Percentiles rank a stretch among this genome's conserved stretches.
phyloP scores from a whole-genome alignment of 2,888 invertebrate genomes.

The Lapara coniferarum region DNA sequence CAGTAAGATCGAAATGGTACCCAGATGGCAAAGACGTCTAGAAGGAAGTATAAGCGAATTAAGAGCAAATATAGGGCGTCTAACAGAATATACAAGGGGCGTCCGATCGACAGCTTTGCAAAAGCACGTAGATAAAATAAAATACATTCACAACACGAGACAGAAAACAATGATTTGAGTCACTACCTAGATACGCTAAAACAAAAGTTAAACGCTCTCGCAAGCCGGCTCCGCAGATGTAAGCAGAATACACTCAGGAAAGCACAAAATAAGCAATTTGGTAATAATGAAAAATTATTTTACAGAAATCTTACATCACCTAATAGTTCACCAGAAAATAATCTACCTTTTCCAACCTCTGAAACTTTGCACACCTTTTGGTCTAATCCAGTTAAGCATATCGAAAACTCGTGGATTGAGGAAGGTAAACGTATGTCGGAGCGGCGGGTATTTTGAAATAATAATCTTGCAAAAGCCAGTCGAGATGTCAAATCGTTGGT shows the following conservation, averaged over 20 bases:
- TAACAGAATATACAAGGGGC: conserved; percentile 27
- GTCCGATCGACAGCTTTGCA: background rate
- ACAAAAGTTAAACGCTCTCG: conserved; percentile 26
- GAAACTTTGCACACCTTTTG: conserved; percentile 5
- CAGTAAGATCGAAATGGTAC: background rate
- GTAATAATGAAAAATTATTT: conserved; percentile 28
- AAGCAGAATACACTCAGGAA: conserved; percentile 23
- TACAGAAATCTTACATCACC: conserved; percentile 28
- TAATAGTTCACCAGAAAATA: conserved; percentile 19
- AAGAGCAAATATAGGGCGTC: conserved; percentile 16
- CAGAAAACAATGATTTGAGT: background rate
- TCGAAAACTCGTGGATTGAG: background rate
- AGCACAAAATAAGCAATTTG: conserved; percentile 29
- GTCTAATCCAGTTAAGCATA: conserved; percentile 8
- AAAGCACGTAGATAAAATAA: conserved; percentile 20
- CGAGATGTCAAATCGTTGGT: no score
- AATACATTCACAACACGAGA: conserved; percentile 5
- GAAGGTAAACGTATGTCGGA: background rate
- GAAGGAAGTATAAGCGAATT: background rate
- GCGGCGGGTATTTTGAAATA: background rate
- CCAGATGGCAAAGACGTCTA: background rate
- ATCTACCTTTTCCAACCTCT: background rate
- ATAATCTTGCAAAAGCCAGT: no score
- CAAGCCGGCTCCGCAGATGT: conserved; percentile 27
- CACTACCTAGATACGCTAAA: conserved; percentile 29